Evolutionary conservation across 2,888 invertebrate genomes (phyloP), one percentile per base, ranked within the genome.

Genomic region (Pseudanteris insignis): DNA sequence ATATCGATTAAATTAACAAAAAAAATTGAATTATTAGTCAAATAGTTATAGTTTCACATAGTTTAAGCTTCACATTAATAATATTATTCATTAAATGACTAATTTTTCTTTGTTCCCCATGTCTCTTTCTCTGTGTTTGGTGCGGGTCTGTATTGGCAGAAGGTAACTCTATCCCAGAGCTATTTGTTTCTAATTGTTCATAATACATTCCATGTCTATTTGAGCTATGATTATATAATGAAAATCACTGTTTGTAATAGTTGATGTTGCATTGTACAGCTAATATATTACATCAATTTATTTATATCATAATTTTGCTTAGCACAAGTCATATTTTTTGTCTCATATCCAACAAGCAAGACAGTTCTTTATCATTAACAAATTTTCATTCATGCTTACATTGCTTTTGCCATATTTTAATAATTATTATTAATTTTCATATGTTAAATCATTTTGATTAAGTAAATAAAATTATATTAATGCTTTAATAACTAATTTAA

Each of bases 141-240:
- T 77, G 78, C 76, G 74, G 79, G 77, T 79, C 78, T 78, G 71
- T 77, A 70, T 70, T 73, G 75, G 71, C 78, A 79, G 79, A 79
- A 79, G 79, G 79, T 79, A 79, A 79, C 74, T 77, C 66, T 69
- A 72, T 67, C 67, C 65, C 66, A 67, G 57, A 64, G 68, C 63
- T 73, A 60, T 69, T 65, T 58, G 55, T 55, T 67, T 60, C 29
- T 59, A 58, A 62, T 43, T 41, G 44, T 46, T 38, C 44, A 44
- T 40, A 34, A 57, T 43, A 18, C 24, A 7, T 43, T 57, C 41
- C 21, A 13, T 36, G 40, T 58, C 43, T 44, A 41, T 50, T 50
- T 50, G 43, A 48, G 30, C 32, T 44, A 25, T 34, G 25, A 36
- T 59, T 59, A 29, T 34, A 29, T 25, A 59, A 59, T 9, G 11